Percentiles rank a stretch among this genome's conserved stretches.
phyloP scores from a whole-genome alignment of 2,888 invertebrate genomes.

The Tineola bisselliella region DNA sequence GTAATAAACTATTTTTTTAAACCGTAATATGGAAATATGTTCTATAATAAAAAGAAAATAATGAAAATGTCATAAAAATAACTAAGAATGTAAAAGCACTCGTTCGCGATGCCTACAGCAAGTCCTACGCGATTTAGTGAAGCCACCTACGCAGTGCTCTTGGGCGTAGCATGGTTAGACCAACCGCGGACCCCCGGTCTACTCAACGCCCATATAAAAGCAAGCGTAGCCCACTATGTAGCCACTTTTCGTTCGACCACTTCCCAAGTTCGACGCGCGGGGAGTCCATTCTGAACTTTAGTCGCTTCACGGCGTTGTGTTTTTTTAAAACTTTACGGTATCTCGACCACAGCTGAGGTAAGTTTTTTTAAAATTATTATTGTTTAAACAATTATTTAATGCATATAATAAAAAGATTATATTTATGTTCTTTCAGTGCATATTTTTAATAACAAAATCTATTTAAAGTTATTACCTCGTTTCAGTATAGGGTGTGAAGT shows the following conservation, averaged over 20 bases:
- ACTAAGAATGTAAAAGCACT: not conserved
- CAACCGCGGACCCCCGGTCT: conserved; percentile 27
- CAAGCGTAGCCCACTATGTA: not conserved
- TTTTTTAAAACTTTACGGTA: not conserved
- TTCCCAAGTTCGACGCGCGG: not conserved
- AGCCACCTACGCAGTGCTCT: conserved; percentile 43
- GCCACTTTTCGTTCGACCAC: not conserved
- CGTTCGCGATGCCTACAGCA: not conserved
- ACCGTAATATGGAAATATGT: not conserved
- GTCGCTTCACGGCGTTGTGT: not conserved
- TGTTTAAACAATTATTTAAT: no score
- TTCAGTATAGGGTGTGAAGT: no score
- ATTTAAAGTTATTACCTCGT: no score
- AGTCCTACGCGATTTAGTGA: conserved; percentile 34
- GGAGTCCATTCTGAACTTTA: not conserved
- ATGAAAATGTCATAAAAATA: not conserved
- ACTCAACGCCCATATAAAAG: conserved; percentile 1
- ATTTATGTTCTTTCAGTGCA: no score
- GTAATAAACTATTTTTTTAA: no score
- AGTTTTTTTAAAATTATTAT: no score
- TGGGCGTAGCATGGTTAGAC: conserved; percentile 41
- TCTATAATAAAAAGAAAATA: not conserved
- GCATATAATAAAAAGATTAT: no score
- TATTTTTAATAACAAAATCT: no score
- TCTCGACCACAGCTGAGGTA: not conserved